phyloP scores from a whole-genome alignment of 2,113 vertebrate species.

The Ptychochromis oligacanthus region DNA sequence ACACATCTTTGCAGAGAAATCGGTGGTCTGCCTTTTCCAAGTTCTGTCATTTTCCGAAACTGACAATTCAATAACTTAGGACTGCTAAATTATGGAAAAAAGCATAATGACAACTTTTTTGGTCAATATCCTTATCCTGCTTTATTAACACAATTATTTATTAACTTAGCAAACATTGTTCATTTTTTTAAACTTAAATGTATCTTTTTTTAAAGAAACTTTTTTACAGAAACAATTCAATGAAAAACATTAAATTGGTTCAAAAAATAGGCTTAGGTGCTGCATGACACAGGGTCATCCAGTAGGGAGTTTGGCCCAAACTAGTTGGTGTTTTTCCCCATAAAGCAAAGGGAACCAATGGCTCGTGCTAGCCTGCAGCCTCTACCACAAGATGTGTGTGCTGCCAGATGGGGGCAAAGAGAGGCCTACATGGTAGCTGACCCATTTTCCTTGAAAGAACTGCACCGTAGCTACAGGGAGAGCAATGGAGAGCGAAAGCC shows the following conservation, averaged over 20 bases:
- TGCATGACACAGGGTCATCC: not conserved
- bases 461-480: not conserved
- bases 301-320: not conserved
- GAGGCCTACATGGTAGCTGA: not conserved
- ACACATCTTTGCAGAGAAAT: not conserved
- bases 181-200: not conserved
- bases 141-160: slow-evolving; percentile 1
- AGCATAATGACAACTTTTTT: not conserved
- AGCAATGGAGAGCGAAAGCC: not conserved
- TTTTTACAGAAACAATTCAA: too few relatives aligned
- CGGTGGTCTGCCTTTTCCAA: not conserved
- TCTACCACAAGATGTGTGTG: not conserved
- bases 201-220: too few relatives aligned
- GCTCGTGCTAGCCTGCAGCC: not conserved
- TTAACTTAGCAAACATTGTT: not conserved
- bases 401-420: not conserved
- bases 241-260: not conserved
- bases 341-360: not conserved
- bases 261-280: not conserved
- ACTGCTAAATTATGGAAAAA: not conserved
- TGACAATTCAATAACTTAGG: not conserved
- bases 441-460: not conserved
- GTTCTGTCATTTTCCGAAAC: slow-evolving; percentile 1
- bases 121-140: not conserved
- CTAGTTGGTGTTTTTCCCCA: not conserved